These are phyloP conservation scores for Rallus limicola DNA, from an alignment of 2,113 vertebrate genomes.

Conservation along the genomic window DNA sequence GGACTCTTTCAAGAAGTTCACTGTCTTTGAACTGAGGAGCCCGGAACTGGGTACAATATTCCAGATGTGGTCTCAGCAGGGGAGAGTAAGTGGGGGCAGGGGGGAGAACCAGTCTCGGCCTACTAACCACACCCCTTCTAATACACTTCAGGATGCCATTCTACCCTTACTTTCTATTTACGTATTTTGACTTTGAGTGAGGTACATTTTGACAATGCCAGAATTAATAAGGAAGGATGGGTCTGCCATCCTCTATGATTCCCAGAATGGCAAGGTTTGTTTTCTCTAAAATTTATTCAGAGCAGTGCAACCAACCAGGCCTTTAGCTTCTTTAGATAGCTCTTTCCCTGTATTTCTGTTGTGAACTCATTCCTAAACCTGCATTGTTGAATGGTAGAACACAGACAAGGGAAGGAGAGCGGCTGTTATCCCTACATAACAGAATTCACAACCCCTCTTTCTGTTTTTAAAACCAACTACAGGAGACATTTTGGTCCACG, in stretches of 20 bases:
- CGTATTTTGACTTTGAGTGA: neutral
- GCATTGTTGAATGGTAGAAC: neutral
- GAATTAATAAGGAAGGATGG: neutral
- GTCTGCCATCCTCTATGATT: neutral
- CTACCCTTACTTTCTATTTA: neutral
- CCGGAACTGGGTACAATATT: too few relatives aligned
- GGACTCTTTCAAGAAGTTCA: too few relatives aligned
- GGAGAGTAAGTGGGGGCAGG: too few relatives aligned
- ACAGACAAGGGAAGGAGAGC: neutral
- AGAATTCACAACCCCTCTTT: neutral
- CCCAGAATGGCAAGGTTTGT: neutral
- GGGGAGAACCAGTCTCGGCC: too few relatives aligned
- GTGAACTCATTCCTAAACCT: neutral
- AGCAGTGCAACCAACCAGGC: neutral
- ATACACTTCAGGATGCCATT: neutral
- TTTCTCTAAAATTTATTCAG: neutral
- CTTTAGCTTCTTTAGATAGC: neutral
- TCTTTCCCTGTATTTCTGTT: neutral
- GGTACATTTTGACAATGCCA: neutral
- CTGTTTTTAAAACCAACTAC: neutral
- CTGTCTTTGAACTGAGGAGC: too few relatives aligned
- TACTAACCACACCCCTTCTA: too few relatives aligned
- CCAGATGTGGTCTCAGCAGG: too few relatives aligned
- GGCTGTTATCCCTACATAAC: neutral
- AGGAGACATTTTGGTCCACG: rapidly evolving